A percentile compares a stretch with the other conserved stretches of the same genome.
Evolutionary conservation across 1,140 invertebrate genomes (phyloP).

Genomic region (Daktulosphaira vitifoliae): DNA sequence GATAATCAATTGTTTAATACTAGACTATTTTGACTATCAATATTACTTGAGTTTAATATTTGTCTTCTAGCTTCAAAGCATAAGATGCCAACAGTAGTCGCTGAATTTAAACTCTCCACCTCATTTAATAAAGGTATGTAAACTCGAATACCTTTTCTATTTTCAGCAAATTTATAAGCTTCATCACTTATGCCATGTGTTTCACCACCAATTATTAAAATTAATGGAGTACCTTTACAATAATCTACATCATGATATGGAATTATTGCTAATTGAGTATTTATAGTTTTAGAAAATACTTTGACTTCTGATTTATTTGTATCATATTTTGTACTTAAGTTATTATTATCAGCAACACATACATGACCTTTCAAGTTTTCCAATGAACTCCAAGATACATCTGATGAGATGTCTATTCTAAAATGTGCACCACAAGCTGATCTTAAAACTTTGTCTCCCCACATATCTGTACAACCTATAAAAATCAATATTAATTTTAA

Average conservation of each 20-base stretch:
- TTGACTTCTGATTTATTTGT: constrained; percentile 19
- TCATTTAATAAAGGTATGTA: constrained; percentile 68
- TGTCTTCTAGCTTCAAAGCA: constrained; percentile 77
- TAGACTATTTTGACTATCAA: constrained; percentile 40
- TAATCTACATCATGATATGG: constrained; percentile 58
- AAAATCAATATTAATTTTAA: constrained; percentile 27
- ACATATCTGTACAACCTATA: constrained; percentile 76
- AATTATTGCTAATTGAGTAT: constrained; percentile 46
- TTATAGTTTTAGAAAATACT: constrained; percentile 34
- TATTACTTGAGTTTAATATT: constrained; percentile 3
- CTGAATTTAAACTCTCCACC: constrained; percentile 78
- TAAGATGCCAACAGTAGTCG: constrained; percentile 69
- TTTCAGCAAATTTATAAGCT: constrained; percentile 50
- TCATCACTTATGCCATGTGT: constrained; percentile 69
- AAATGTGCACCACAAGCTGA: constrained; percentile 77
- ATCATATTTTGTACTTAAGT: constrained; percentile 30
- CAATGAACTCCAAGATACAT: constrained; percentile 59
- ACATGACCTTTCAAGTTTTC: constrained; percentile 39
- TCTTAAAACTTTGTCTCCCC: constrained; percentile 79
- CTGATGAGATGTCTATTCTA: constrained; percentile 55
- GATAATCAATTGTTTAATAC: background rate
- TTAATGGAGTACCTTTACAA: constrained; percentile 46
- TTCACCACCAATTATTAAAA: constrained; percentile 78
- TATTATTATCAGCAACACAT: constrained; percentile 39
- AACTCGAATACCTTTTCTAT: constrained; percentile 52